Conservation (phyloP, 2,888 invertebrate genomes). For the Drosophila cognata region DNA sequence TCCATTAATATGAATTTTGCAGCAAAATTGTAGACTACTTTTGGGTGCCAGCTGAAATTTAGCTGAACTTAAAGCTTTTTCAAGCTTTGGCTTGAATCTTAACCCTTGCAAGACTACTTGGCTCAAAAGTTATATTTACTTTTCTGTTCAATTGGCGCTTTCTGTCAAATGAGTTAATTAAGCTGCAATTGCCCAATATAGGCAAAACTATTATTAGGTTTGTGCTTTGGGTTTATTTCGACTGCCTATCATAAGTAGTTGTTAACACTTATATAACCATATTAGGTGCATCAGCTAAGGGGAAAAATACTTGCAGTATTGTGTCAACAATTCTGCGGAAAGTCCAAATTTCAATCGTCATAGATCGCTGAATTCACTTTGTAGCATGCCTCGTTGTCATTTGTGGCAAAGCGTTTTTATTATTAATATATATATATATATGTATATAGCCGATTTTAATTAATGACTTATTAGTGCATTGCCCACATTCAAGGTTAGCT, state of each 20-base stretch:
- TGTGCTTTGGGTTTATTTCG: not conserved
- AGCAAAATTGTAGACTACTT: constrained; percentile 11
- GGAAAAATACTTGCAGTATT: constrained; percentile 19
- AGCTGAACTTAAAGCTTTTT: constrained; percentile 13
- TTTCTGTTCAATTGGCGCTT: not conserved
- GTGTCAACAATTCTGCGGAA: constrained; percentile 16
- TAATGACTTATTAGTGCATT: not conserved
- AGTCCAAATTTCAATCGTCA: not conserved
- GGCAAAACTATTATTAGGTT: constrained; percentile 3
- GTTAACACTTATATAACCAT: not conserved
- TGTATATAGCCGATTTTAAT: not conserved
- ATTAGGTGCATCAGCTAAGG: not conserved
- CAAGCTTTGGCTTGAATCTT: constrained; percentile 10
- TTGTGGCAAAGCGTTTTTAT: not conserved
- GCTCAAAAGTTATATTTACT: not conserved
- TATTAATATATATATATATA: not conserved
- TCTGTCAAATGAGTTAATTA: constrained; percentile 12
- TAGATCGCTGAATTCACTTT: constrained; percentile 4
- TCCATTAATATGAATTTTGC: not conserved
- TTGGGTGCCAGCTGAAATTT: constrained; percentile 12
- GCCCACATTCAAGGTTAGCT: not conserved
- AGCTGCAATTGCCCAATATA: constrained; percentile 16
- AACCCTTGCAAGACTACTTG: constrained; percentile 14
- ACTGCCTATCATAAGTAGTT: not conserved
- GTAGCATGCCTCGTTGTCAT: constrained; percentile 6